Conservation (phyloP, 2,888 invertebrate genomes). For the Noctua janthe region DNA sequence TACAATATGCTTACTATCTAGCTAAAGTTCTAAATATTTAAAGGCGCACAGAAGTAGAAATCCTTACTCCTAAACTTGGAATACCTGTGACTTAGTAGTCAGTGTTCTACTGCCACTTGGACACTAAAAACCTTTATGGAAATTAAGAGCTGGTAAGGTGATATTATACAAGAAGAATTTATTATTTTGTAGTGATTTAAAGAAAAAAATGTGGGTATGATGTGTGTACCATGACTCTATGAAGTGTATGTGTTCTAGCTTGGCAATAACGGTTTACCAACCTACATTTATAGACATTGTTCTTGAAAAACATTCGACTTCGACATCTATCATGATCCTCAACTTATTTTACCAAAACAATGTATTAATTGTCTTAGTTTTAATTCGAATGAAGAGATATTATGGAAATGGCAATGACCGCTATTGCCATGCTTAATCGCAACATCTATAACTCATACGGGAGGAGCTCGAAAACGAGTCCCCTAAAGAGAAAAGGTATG, state of each 20-base stretch:
- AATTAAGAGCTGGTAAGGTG: too few species aligned
- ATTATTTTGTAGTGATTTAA: too few species aligned
- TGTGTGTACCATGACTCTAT: not conserved
- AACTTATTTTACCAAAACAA: not conserved
- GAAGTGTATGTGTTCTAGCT: not conserved
- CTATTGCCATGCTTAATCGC: not conserved
- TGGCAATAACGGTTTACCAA: not conserved
- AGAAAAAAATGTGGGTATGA: too few species aligned
- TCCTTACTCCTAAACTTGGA: too few species aligned
- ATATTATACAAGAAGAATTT: too few species aligned
- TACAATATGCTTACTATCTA: too few species aligned
- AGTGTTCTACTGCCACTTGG: too few species aligned
- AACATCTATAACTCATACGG: not conserved
- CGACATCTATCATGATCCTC: not conserved
- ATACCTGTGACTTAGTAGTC: too few species aligned
- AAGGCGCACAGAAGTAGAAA: too few species aligned
- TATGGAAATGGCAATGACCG: not conserved
- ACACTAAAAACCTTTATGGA: too few species aligned
- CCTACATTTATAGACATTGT: not conserved
- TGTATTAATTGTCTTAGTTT: not conserved
- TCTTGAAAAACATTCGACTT: not conserved
- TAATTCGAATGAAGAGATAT: not conserved
- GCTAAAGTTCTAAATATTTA: too few species aligned
- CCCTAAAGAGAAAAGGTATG: slow-evolving; percentile 19
- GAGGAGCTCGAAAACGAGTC: not conserved